A percentile compares a stretch with the other conserved stretches of the same genome.
phyloP scores from a whole-genome alignment of 2,797 vertebrate species.

The Megaceryle alcyon region DNA sequence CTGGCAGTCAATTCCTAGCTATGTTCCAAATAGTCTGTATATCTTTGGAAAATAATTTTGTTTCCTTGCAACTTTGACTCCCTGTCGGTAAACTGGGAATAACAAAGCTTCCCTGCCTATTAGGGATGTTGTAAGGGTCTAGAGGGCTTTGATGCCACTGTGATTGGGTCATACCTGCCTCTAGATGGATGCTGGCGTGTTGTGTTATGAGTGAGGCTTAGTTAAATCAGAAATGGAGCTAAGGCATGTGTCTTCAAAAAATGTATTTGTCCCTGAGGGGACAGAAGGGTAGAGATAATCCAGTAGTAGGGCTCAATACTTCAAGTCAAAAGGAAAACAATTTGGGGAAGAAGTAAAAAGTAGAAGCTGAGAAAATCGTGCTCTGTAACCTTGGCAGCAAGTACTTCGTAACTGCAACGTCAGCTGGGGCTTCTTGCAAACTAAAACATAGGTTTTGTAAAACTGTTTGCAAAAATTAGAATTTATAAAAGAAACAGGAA shows the following conservation, averaged over 20 bases:
- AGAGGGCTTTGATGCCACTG: neutral
- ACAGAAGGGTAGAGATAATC: neutral
- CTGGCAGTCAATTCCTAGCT: neutral
- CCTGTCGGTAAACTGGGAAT: neutral
- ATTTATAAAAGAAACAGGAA: neutral
- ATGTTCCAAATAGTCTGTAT: neutral
- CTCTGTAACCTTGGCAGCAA: neutral
- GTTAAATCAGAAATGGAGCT: neutral
- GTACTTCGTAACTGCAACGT: neutral
- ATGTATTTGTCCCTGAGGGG: neutral
- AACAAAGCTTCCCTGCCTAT: neutral
- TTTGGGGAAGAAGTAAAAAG: neutral
- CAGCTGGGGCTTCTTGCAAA: neutral
- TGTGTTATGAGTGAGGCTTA: neutral
- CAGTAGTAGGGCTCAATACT: neutral
- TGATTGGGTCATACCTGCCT: neutral
- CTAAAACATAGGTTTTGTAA: neutral
- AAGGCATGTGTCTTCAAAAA: neutral
- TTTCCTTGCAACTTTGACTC: neutral
- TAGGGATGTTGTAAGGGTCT: neutral
- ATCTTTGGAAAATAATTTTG: neutral
- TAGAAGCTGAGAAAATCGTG: neutral
- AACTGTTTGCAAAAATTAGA: neutral
- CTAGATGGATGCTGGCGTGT: neutral
- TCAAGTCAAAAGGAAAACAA: neutral